Evolutionary conservation across 2,113 vertebrate species (phyloP), one percentile per base, ranked within the genome.

Genomic region (Phocoena sinus): DNA sequence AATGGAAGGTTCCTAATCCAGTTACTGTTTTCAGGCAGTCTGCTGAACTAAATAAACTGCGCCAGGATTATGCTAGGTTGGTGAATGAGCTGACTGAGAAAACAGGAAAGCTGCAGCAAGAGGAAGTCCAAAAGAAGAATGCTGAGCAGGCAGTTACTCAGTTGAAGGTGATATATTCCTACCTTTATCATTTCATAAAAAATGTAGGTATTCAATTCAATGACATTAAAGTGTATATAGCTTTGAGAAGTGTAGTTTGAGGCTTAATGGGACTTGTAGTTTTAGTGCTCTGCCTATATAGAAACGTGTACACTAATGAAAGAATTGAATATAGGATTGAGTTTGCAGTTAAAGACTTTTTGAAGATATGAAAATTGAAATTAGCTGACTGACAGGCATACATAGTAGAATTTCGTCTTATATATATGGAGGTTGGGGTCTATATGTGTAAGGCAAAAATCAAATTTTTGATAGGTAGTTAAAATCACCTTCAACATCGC

Each of bases 81-180:
- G 98, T 99, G 99, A 99, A 99, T 62, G 99, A 99, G 93, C 98
- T 99, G 98, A 98, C 98, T 2, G 99, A 99, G 95, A 99, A 99
- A 97, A 99, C 98, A 97, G 98, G 98, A 97, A 99, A 99, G 89
- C 97, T 99, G 94, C 99, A 99, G 98, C 99, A 99, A 96, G 99
- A 99, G 96, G 99, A 99, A 97, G 98, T 99, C 94, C 99, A 99
- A 97, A 99, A 99, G 98, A 99, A 99, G 98, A 99, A 98, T 31
- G 98, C 99, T 74, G 99, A 99, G 97, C 99, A 99, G 98, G 98
- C 98, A 93, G 99, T 99, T 98, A 99, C 99, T 98, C 99, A 99
- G 98, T 89, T 99, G 18, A 99, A 99, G 99, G 99, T 99, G 94
- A 98, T 36, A 2, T 41, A 50, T n/a, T 62, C 14, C 9, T n/a